Conservation (phyloP, 2,888 invertebrate genomes). For the Zeuzera pyrina region DNA sequence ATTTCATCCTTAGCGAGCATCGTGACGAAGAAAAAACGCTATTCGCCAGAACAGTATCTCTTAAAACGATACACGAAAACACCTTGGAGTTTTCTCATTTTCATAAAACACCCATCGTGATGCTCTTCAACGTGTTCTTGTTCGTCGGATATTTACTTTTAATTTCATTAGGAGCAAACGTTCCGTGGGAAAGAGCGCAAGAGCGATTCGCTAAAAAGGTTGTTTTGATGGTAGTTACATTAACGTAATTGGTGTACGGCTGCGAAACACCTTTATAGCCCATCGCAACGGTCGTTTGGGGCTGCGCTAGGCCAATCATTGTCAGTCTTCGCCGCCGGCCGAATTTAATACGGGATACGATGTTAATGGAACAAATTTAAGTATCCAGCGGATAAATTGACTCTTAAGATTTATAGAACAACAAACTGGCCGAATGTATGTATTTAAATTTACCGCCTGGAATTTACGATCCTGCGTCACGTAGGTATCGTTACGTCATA, state of each 20-base stretch:
- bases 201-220: slow-evolving; percentile 58
- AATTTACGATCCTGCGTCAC: slow-evolving; percentile 18
- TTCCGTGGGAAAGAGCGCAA: slow-evolving; percentile 44
- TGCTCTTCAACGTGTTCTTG: slow-evolving; percentile 23
- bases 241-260: slow-evolving; percentile 65
- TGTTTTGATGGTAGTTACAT: slow-evolving; percentile 64
- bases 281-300: slow-evolving; percentile 53
- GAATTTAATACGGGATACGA: slow-evolving; percentile 50
- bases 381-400: slow-evolving; percentile 48
- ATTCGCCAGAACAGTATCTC: slow-evolving; percentile 28
- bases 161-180: slow-evolving; percentile 54
- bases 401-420: slow-evolving; percentile 51
- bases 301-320: slow-evolving; percentile 53
- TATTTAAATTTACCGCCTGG: slow-evolving; percentile 32
- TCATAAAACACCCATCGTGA: slow-evolving; percentile 36
- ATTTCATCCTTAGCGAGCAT: slow-evolving; percentile 53
- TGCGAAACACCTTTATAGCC: slow-evolving; percentile 63
- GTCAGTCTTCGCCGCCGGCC: slow-evolving; percentile 48
- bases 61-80: slow-evolving; percentile 23
- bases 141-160: slow-evolving; percentile 37
- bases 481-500: slow-evolving; percentile 2
- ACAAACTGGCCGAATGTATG: slow-evolving; percentile 35
- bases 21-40: slow-evolving; percentile 22
- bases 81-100: slow-evolving; percentile 36
- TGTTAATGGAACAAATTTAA: slow-evolving; percentile 57